phyloP scores from a whole-genome alignment of 2,888 invertebrate genomes.

The Sussaba pulchella region DNA sequence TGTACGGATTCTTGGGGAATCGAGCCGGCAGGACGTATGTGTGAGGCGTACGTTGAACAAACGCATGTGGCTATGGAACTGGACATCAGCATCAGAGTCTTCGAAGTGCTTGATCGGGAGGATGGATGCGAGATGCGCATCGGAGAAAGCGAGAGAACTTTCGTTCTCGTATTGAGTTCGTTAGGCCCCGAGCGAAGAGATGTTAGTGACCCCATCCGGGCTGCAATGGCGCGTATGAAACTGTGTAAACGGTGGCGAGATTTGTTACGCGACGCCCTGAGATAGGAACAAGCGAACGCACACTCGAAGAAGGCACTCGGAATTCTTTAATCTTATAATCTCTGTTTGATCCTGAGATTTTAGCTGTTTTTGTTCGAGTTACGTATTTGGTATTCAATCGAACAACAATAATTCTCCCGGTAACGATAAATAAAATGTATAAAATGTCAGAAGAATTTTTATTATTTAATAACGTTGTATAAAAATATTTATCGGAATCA shows the following conservation, averaged over 20 bases:
- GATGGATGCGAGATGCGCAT: slow-evolving; percentile 22
- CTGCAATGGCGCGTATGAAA: slow-evolving; percentile 3
- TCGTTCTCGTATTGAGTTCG: slow-evolving; percentile 61
- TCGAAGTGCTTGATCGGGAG: slow-evolving; percentile 16
- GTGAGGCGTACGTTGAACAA: slow-evolving; percentile 23
- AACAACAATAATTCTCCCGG: too few species aligned
- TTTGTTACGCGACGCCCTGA: slow-evolving; percentile 42
- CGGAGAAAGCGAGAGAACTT: slow-evolving; percentile 61
- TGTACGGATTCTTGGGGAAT: slow-evolving; percentile 13
- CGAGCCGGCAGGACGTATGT: slow-evolving; percentile 37
- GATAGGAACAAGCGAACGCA: slow-evolving; percentile 19
- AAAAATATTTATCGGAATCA: too few species aligned
- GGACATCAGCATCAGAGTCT: slow-evolving; percentile 30
- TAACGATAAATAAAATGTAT: too few species aligned
- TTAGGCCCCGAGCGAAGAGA: slow-evolving; percentile 43
- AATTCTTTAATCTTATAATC: slow-evolving; percentile 5
- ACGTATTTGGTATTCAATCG: too few species aligned
- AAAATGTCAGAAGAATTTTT: too few species aligned
- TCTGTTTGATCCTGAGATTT: too few species aligned
- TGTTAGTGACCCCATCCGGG: slow-evolving; percentile 37
- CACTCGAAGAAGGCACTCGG: slow-evolving; percentile 4
- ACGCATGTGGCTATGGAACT: slow-evolving; percentile 29
- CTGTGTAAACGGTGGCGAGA: slow-evolving; percentile 14
- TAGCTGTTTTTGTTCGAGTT: too few species aligned
- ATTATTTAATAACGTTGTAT: too few species aligned